Evolutionary conservation across 2,113 vertebrate genomes (phyloP), one percentile per base, ranked within the genome.

Genomic region (Anarrhichthys ocellatus): DNA sequence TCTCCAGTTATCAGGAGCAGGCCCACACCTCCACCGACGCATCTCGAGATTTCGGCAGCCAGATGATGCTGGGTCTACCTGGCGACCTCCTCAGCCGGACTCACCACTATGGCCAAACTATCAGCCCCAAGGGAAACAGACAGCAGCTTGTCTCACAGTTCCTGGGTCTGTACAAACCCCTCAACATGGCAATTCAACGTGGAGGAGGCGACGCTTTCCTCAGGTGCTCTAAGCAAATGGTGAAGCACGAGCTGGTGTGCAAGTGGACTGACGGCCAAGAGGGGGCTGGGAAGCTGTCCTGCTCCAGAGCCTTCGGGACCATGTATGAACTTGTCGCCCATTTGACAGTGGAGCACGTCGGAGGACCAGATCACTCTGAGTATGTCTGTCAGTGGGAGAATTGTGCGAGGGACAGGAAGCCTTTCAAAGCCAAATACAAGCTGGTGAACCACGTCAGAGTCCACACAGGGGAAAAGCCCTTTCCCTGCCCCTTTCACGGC

Each of bases 261-360:
- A 94, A 90, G 88, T 96, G 96, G 95, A 93, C 75, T 50, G 93
- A 94, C 88, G 81, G 91, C 87, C 92, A 92, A 71, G 94, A 94
- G 76, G 92, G 87, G 78, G 52, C 81, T 44, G 88, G 92, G 67
- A 93, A 94, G 88, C 84, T 89, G 87, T 85, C 89, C 20, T 96
- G 95, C 85, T 92, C 93, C 89, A 93, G 90, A 88, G 92, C 92
- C 76, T 96, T 95, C 91, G 93, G 93, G 84, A 94, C 85, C 86
- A 92, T 96, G 95, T 94, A 94, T 90, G 95, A 96, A 92, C 93
- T 96, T 76, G 95, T 95, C 87, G 94, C 91, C 83, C 95, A 96
- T 91, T 88, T 96, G 93, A 94, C 94, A 65, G 91, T 94, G 89
- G 94, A 96, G 87, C 96, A 96, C 38, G 93, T 96, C 87, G 95